Evolutionary conservation across 1,140 invertebrate species (phyloP), one percentile per base, ranked within the genome.

Genomic region (Gonatopus flavifemur): DNA sequence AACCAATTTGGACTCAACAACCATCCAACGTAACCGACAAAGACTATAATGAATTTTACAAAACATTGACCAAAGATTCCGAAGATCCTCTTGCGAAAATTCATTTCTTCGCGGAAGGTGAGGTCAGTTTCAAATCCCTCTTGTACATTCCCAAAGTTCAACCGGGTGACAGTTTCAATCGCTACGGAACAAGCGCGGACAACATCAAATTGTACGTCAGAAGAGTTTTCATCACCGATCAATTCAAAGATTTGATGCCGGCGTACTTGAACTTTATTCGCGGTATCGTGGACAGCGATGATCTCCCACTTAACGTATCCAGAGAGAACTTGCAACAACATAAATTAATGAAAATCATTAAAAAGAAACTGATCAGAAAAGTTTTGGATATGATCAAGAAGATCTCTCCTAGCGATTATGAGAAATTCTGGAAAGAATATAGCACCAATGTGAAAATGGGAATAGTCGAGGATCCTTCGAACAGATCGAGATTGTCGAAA

Each of bases 181-280:
- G 88, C 69, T 98, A 98, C 69, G 96, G 95, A 51, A 93, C 94
- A 49, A 91, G 91, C 58, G 88, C 88, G 2, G 94, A 98, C 70
- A 92, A 96, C 72, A 98, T 98, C 62, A 98, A 98, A 80, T 79
- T 98, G 25, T 99, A 95, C 70, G 96, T 99, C 10, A 84, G 96
- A 55, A 82, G 97, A 49, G 96, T 99, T 12, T 99, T 99, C 77
- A 99, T 99, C 74, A 99, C 96, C 12, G 97, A 99, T 66, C 94
- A 99, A 80, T 98, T 99, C 80, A 94, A 95, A 69, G 97, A 99
- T 68, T 94, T 99, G 88, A 94, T 99, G 88, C 98, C 98, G 39
- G 98, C 95, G 73, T 99, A 98, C 72, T 81, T 99, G 51, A 88
- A 83, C 39, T 99, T 99, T 71, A 84, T 98, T 42, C 86, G 89